Conservation (phyloP, 2,888 invertebrate species). For the Syrista parreyssii region DNA sequence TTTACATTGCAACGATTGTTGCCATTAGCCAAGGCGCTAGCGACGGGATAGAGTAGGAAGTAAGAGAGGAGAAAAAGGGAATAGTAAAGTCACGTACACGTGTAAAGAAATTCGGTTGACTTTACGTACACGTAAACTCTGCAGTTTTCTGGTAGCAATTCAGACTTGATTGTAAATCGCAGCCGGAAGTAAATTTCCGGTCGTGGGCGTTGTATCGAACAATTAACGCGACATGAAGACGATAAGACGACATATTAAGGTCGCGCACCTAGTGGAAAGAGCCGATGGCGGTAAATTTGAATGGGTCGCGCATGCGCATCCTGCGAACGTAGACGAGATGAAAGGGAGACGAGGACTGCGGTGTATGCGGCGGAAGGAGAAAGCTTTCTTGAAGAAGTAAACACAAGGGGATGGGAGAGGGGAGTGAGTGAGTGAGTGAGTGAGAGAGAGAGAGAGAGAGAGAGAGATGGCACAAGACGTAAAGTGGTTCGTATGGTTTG, state of each 20-base stretch:
- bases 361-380: neutral
- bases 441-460: neutral
- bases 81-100: neutral
- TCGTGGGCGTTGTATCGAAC: conserved; percentile 49
- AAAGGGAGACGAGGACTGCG: neutral
- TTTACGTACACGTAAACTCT: neutral
- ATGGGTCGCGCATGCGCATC: neutral
- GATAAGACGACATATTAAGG: conserved; percentile 9
- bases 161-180: conserved; percentile 30
- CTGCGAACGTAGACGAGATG: neutral
- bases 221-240: conserved; percentile 39
- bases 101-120: neutral
- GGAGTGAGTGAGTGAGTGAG: neutral
- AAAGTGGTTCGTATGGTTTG: conserved; percentile 2
- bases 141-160: neutral
- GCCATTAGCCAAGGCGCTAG: neutral
- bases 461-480: neutral
- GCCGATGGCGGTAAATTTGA: neutral
- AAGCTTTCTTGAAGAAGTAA: neutral
- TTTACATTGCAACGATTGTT: neutral
- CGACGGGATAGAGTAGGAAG: neutral
- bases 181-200: conserved; percentile 55
- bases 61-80: neutral
- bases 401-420: neutral
- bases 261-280: conserved; percentile 10